These are phyloP conservation scores for Diarsia dahlii DNA, from an alignment of 2,888 invertebrate genomes.

Conservation along the genomic window DNA sequence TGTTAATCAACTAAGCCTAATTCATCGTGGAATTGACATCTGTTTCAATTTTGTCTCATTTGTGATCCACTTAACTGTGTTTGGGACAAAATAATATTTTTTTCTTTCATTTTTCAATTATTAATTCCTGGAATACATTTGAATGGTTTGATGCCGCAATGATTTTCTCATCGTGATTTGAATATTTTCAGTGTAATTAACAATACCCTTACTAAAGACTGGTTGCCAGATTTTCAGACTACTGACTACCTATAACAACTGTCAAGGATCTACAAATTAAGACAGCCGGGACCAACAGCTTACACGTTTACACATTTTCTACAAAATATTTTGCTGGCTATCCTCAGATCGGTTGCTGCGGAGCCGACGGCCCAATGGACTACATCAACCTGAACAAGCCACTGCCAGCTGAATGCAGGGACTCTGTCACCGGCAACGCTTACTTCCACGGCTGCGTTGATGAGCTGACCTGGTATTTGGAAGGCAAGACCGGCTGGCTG, in stretches of 20 bases:
- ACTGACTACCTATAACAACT: too few species aligned
- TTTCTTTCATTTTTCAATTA: not conserved
- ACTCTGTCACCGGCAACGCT: conserved; percentile 96
- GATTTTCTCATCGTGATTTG: not conserved
- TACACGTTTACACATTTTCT: not conserved
- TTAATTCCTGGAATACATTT: not conserved
- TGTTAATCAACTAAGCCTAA: not conserved
- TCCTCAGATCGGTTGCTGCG: conserved; percentile 96
- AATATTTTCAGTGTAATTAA: not conserved
- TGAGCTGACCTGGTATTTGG: conserved; percentile 96
- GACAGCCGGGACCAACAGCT: too few species aligned
- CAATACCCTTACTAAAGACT: too few species aligned
- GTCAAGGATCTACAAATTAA: too few species aligned
- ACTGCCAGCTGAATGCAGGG: conserved; percentile 95
- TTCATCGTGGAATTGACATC: not conserved
- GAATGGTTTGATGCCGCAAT: not conserved
- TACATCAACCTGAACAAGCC: conserved; percentile 94
- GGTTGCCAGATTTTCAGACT: too few species aligned
- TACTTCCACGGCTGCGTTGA: conserved; percentile 97
- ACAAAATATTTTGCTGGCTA: not conserved
- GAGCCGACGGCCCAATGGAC: conserved; percentile 96
- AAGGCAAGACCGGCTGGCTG: conserved; percentile 95
- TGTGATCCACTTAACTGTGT: too few species aligned
- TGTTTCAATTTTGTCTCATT: not conserved
- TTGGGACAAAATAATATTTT: too few species aligned